Evolutionary conservation across 2,113 vertebrate species (phyloP).

Genomic region (Psittacula cyanocephala): DNA sequence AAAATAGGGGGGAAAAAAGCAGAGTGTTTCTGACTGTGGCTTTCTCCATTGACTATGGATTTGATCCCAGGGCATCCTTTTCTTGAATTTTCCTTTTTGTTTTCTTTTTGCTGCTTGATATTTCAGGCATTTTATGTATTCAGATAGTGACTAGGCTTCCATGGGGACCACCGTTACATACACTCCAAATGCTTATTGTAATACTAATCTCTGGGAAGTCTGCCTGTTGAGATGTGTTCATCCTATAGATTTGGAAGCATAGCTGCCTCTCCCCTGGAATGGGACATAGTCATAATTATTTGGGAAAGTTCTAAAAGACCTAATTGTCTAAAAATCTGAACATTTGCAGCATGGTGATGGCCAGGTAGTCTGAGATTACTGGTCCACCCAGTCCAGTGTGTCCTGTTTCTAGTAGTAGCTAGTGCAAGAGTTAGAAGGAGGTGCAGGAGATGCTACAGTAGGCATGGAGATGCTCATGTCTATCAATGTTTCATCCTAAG

Average conservation of each 20-base stretch:
- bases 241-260: background rate
- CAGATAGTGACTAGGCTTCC: background rate
- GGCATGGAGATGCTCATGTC: background rate
- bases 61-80: background rate
- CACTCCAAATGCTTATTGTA: background rate
- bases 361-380: background rate
- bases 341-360: background rate
- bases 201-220: background rate
- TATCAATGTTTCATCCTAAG: background rate
- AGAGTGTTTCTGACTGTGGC: background rate
- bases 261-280: background rate
- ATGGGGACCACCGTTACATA: background rate
- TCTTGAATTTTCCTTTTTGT: background rate
- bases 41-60: background rate
- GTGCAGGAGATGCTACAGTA: background rate
- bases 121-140: background rate
- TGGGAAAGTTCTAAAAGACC: background rate
- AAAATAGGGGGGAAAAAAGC: background rate
- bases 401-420: background rate
- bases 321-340: background rate
- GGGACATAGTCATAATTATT: background rate
- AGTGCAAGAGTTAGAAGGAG: background rate
- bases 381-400: background rate
- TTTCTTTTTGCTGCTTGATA: background rate
- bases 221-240: background rate